These are phyloP conservation scores for Odocoileus hemionus DNA, from an alignment of 2,113 vertebrate species.

Conservation along the genomic window DNA sequence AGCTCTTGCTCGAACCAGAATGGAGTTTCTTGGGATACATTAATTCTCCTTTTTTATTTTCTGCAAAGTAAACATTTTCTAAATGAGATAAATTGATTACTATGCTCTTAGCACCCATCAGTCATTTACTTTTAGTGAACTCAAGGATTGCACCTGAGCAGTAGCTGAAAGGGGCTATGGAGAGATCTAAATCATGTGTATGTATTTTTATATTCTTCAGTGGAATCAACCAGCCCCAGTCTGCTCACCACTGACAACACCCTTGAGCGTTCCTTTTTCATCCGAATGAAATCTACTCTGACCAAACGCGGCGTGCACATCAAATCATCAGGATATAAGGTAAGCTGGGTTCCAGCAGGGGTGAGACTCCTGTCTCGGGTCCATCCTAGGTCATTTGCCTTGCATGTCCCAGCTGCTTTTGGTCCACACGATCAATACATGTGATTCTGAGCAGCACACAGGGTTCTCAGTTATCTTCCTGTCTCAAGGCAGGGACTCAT, in stretches of 20 bases:
- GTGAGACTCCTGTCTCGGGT: conserved; percentile 37
- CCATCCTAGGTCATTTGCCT: not conserved
- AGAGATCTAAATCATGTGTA: conserved; percentile 73
- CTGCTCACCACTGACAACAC: conserved; percentile 92
- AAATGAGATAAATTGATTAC: conserved; percentile 82
- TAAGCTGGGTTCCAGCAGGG: conserved; percentile 75
- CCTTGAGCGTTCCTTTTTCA: conserved; percentile 97
- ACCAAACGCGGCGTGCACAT: conserved; percentile 99
- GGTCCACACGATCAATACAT: not conserved
- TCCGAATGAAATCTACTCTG: conserved; percentile 99
- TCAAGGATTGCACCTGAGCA: conserved; percentile 81
- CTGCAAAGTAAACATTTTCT: conserved; percentile 80
- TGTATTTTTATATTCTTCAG: conserved; percentile 83
- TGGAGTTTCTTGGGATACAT: conserved; percentile 68
- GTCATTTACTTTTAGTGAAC: conserved; percentile 82
- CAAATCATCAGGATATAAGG: conserved; percentile 99
- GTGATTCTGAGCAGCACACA: not conserved
- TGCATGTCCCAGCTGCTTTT: not conserved
- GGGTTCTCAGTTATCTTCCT: conserved; percentile 28
- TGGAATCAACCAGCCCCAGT: conserved; percentile 95
- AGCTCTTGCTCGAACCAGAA: conserved; percentile 59
- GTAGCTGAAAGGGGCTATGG: conserved; percentile 61
- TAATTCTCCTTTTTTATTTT: conserved; percentile 77
- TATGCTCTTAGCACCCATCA: conserved; percentile 79
- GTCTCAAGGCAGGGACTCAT: conserved; percentile 15